A percentile compares a stretch with the other conserved stretches of the same genome.
phyloP scores from a whole-genome alignment of 2,113 vertebrate genomes.

The Dasyornis broadbenti region DNA sequence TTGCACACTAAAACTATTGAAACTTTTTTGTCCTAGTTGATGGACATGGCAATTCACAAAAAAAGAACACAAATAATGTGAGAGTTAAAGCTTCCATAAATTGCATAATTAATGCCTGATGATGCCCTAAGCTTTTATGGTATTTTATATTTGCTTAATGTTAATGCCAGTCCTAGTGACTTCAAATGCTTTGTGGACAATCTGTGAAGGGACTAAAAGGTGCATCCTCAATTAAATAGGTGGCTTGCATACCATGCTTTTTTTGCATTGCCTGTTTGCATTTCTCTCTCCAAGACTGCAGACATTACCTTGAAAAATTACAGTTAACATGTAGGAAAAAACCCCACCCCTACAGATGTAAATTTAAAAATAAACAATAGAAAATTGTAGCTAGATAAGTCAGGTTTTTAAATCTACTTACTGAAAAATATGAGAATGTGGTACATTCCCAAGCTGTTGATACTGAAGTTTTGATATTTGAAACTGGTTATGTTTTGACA shows the following conservation, averaged over 20 bases:
- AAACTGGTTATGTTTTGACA: not conserved
- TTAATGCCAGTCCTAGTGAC: not conserved
- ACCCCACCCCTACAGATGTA: not conserved
- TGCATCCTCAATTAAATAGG: not conserved
- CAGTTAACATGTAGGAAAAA: not conserved
- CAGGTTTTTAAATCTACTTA: not conserved
- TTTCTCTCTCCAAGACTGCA: not conserved
- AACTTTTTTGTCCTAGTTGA: not conserved
- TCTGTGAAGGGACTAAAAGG: not conserved
- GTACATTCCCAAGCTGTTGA: not conserved
- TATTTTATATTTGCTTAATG: not conserved
- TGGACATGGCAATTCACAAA: not conserved
- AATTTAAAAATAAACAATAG: not conserved
- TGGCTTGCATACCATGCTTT: not conserved
- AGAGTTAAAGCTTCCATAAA: not conserved
- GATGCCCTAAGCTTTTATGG: not conserved
- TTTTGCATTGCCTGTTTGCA: not conserved
- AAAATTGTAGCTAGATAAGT: not conserved
- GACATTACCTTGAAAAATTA: not conserved
- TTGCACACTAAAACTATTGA: not conserved
- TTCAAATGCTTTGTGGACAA: not conserved
- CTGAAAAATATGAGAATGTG: not conserved
- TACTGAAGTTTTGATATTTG: not conserved
- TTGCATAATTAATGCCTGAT: not conserved
- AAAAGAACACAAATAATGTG: fast-evolving